These are phyloP conservation scores for Gadus chalcogrammus DNA, from an alignment of 2,113 vertebrate species.

Conservation along the genomic window DNA sequence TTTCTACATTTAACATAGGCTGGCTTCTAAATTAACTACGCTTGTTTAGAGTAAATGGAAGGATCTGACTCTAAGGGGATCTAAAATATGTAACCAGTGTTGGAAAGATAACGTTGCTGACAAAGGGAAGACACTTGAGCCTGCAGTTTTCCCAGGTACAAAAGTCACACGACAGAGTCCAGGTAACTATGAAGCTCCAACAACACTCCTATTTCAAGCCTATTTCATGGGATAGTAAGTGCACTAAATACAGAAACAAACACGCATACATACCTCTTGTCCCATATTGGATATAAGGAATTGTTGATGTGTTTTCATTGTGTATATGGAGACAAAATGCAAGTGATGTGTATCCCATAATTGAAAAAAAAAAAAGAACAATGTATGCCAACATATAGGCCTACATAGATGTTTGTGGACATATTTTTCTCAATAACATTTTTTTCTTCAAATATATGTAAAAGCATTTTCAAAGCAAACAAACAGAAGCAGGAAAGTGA, in stretches of 20 bases:
- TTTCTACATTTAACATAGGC: slow-evolving; percentile 54
- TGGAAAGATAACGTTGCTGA: slow-evolving; percentile 61
- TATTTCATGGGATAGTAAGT: slow-evolving; percentile 78
- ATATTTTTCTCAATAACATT: slow-evolving; percentile 33
- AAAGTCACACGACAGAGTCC: slow-evolving; percentile 76
- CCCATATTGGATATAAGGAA: slow-evolving; percentile 63
- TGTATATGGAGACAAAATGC: slow-evolving; percentile 60
- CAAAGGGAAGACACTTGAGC: slow-evolving; percentile 67
- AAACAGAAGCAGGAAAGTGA: slow-evolving; percentile 41
- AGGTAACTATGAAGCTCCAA: slow-evolving; percentile 75
- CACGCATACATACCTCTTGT: slow-evolving; percentile 65
- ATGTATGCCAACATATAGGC: slow-evolving; percentile 62
- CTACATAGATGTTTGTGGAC: slow-evolving; percentile 51
- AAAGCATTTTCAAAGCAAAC: slow-evolving; percentile 63
- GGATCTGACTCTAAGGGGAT: slow-evolving; percentile 41
- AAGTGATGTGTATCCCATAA: slow-evolving; percentile 61
- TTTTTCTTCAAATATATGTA: slow-evolving; percentile 44
- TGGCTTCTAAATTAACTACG: slow-evolving; percentile 54
- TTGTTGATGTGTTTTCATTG: slow-evolving; percentile 59
- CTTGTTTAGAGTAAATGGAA: slow-evolving; percentile 50
- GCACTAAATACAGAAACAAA: slow-evolving; percentile 75
- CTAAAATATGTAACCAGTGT: slow-evolving; percentile 34
- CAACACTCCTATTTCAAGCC: slow-evolving; percentile 78
- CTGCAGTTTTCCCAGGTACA: slow-evolving; percentile 68
- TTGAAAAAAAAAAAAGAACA: slow-evolving; percentile 63